Percentiles rank a stretch among this genome's conserved stretches.
Conservation (phyloP, 2,888 invertebrate species). For the Diplolepis rosae region DNA sequence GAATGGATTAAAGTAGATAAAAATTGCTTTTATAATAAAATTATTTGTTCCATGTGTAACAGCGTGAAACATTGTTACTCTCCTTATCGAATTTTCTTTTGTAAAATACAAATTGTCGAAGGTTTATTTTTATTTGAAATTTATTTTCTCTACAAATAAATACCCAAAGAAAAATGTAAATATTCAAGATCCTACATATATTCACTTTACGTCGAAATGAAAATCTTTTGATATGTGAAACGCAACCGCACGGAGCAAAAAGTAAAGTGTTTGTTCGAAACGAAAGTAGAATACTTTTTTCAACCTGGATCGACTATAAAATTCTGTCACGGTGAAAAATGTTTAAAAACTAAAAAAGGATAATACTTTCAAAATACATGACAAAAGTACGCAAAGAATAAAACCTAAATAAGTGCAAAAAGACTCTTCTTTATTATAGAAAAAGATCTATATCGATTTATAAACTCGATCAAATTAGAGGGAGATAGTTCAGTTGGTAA, state of each 20-base stretch:
- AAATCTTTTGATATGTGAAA: slow-evolving; percentile 23
- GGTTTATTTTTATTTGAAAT: background rate
- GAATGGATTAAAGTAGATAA: too few relatives aligned
- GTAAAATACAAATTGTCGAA: background rate
- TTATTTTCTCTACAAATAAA: slow-evolving; percentile 6
- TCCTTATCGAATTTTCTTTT: background rate
- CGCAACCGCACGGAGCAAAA: slow-evolving; percentile 20
- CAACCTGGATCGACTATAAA: background rate
- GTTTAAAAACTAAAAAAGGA: background rate
- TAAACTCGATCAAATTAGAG: too few relatives aligned
- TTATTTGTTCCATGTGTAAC: too few relatives aligned
- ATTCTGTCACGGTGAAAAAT: slow-evolving; percentile 20
- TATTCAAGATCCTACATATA: slow-evolving; percentile 20
- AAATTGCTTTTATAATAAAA: too few relatives aligned
- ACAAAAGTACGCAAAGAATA: background rate
- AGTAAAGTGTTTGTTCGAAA: slow-evolving; percentile 19
- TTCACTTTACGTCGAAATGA: slow-evolving; percentile 3
- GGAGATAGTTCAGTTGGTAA: too few relatives aligned
- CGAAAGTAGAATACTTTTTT: background rate
- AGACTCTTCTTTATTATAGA: too few relatives aligned
- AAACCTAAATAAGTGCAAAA: too few relatives aligned
- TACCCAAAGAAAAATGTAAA: slow-evolving; percentile 3
- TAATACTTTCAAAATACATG: background rate
- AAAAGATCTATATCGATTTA: too few relatives aligned
- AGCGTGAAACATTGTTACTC: too few relatives aligned